Evolutionary conservation across 2,113 vertebrate genomes (phyloP), one percentile per base, ranked within the genome.

Genomic region (Callaeas wilsoni): DNA sequence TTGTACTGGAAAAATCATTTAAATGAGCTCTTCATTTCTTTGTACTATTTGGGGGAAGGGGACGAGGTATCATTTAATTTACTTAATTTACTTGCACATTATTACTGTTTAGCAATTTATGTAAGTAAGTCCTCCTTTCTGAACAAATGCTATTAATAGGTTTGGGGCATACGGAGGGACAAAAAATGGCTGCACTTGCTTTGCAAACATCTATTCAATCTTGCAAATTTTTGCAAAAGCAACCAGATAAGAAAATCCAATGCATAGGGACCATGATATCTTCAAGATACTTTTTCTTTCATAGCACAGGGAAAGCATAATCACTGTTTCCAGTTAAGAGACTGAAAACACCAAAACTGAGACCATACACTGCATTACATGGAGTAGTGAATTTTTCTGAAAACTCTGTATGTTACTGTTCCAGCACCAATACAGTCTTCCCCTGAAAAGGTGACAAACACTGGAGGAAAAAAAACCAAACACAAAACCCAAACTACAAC

Each of bases 401-500:
- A 75, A 78, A 44, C 9, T n/a, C n/a, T 22, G 3, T 46, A 47
- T 12, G 13, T 49, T 75, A 25, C 33, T 68, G 17, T 37, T 69
- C 14, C 11, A 70, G 12, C 13, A 87, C 7, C 37, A 68, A 17
- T 27, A 87, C 5, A 80, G 32, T 49, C 29, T 12, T 75, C 35
- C 27, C 62, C 1, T 55, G 50, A 64, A 93, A 79, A 39, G 11
- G 13, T 32, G 70, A 73, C 7, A 75, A 67, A 62, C 12, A 20
- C 11, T 1, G 0, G 21, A 57, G 10, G 5, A 23, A 23, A 65
- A 44, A 30, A 46, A 50, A 8, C 0, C 9, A 69, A 79, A 44
- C 4, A 30, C 18, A 44, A 69, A 56, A 33, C 1, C 2, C 11
- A 50, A 77, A 20, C 7, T n/a, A 73, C 14, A 80, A 26, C 5